Evolutionary conservation across 2,113 vertebrate species (phyloP), one percentile per base, ranked within the genome.

Genomic region (Anser cygnoides): DNA sequence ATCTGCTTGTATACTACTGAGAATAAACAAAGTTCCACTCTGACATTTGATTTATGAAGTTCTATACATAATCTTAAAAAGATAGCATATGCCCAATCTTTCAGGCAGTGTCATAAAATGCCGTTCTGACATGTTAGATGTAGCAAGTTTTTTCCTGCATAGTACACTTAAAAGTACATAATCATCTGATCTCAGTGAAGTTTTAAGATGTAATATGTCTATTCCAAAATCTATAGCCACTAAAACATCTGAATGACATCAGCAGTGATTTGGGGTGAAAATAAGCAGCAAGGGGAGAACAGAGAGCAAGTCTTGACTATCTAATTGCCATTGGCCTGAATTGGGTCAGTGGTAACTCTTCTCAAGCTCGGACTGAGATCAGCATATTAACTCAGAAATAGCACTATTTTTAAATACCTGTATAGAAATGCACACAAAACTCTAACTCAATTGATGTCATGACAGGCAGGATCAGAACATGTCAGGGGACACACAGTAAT

Each of bases 1-100:
- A 61, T n/a, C 43, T 54, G 22, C 41, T 46, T 84, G 55, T 55
- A 63, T 29, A 26, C 25, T 91, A 62, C 41, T 54, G 84, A 89
- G 55, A 80, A 84, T 87, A 93, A 96, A 92, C 74, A 44, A 37
- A 85, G 19, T 91, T 86, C 63, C 46, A 58, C 21, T 75, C 83
- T 63, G 29, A 59, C 43, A 8, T 85, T 89, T 87, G 88, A 93
- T 95, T 91, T 93, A 70, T 94, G 70, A 91, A 79, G n/a, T 65
- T 52, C 13, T 91, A 62, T 87, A 72, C 21, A 74, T 77, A 96
- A 65, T 58, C 31, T 92, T 94, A 83, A 92, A 93, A 90, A 90
- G 31, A 57, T 11, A 71, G 5, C 22, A 35, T 14, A 16, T 86
- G 46, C 43, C 37, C 62, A 84, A 0, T 79, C 33, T 89, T 91